phyloP scores from a whole-genome alignment of 2,888 invertebrate genomes.

The Patella caerulea region DNA sequence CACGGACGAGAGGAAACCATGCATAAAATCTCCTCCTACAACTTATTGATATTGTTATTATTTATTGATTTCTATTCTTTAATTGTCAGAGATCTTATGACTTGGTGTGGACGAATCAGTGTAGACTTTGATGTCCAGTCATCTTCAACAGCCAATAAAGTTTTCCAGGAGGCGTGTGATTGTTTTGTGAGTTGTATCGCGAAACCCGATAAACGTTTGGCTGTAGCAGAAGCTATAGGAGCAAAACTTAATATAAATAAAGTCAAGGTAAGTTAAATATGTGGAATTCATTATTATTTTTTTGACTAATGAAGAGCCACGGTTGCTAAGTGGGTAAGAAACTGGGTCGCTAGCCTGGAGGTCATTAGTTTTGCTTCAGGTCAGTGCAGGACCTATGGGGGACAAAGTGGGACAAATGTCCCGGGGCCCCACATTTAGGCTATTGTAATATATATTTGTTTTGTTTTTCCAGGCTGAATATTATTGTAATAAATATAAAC shows the following conservation, averaged over 20 bases:
- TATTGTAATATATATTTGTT: too few relatives aligned
- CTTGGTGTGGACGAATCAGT: slow-evolving; percentile 88
- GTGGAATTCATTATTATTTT: neutral
- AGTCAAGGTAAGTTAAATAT: slow-evolving; percentile 52
- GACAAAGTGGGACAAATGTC: too few relatives aligned
- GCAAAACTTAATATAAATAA: slow-evolving; percentile 82
- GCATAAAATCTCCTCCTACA: too few relatives aligned
- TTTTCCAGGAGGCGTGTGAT: slow-evolving; percentile 87
- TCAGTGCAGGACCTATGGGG: too few relatives aligned
- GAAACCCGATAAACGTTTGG: slow-evolving; percentile 75
- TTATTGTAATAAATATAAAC: slow-evolving; percentile 85
- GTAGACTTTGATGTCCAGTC: slow-evolving; percentile 80
- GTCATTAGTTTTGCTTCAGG: neutral
- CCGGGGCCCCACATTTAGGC: too few relatives aligned
- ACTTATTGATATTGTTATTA: neutral
- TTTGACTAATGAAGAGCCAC: neutral
- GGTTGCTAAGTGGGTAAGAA: too few relatives aligned
- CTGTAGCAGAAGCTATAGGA: slow-evolving; percentile 77
- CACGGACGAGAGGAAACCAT: too few relatives aligned
- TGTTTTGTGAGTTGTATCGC: slow-evolving; percentile 88
- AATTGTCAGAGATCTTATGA: slow-evolving; percentile 83
- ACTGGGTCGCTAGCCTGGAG: neutral
- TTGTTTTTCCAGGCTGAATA: slow-evolving; percentile 78
- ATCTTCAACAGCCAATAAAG: slow-evolving; percentile 62
- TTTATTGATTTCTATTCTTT: neutral